phyloP scores from a whole-genome alignment of 2,797 vertebrate genomes.

The Sitta carolinensis region DNA sequence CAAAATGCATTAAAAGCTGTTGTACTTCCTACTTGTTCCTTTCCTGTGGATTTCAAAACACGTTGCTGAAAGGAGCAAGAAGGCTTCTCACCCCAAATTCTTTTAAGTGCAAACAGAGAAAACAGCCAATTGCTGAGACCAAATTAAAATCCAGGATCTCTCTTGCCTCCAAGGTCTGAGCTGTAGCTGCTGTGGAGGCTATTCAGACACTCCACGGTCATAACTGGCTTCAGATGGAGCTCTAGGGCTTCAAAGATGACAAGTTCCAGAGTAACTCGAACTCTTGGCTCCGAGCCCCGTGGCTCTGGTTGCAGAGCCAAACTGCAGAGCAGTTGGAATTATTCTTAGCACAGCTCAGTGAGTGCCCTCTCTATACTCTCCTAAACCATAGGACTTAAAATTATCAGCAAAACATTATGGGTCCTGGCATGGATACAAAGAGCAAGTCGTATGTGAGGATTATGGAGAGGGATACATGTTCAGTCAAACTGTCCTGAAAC shows the following conservation, averaged over 20 bases:
- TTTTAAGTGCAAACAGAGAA: neutral
- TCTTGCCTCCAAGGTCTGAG: neutral
- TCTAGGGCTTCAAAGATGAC: constrained; percentile 56
- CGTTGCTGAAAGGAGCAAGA: neutral
- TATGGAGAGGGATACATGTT: neutral
- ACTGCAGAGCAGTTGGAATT: constrained; percentile 58
- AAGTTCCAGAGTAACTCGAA: constrained; percentile 42
- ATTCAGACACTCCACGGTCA: neutral
- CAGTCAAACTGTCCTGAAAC: constrained; percentile 17
- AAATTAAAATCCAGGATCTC: neutral
- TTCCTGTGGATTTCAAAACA: neutral
- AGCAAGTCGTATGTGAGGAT: neutral
- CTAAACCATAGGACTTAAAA: constrained; percentile 45
- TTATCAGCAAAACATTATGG: constrained; percentile 39
- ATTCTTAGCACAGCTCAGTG: constrained; percentile 55
- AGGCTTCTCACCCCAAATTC: neutral
- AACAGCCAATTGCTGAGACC: neutral
- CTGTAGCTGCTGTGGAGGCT: neutral
- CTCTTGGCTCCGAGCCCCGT: constrained; percentile 9
- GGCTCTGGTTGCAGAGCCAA: constrained; percentile 61
- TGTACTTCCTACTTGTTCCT: neutral
- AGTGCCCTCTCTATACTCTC: constrained; percentile 45
- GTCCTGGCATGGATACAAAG: neutral
- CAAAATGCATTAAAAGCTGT: neutral
- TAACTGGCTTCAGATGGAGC: constrained; percentile 57